Base-by-base conservation (phyloP, 2,888 invertebrate species). In the Bugula neritina region DNA sequence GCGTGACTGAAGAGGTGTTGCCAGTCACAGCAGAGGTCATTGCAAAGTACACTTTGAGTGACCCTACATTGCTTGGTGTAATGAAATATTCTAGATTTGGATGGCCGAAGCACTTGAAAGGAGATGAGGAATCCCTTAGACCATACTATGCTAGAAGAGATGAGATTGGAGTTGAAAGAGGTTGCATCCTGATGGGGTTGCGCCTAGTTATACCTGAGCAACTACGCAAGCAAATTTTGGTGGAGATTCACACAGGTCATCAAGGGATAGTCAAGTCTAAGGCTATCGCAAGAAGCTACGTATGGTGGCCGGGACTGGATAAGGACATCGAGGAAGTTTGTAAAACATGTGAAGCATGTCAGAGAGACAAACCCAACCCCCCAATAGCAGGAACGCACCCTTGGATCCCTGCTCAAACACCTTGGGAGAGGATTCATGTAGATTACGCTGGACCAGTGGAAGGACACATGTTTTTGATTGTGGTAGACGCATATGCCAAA, bases 241-340 rank as follows among this genome's bases (percentile, higher is more conserved):
- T 5, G 25, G 57, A 57, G 25, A 10, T 57, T 10, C 57, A 57
- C 25, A 25, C 17, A 25, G 57, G 57, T 5, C 57, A 57, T 57
- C 57, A 23, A 25, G 57, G 23, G 21, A 57, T 57, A 5, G 25
- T 21, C 25, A 57, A 57, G 25, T 23, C 25, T 21, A 57, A 57
- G 25, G 57, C 10, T 5, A 5, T 57, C 17, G 57, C 23, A 17
- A 21, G 57, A 17, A 23, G 13, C 25, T 57, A 23, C 25, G 23
- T 57, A n/a, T 57, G 57, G 23, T 57, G 57, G 57, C 57, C 57
- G 25, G 57, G 57, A n/a, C 5, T 57, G 13, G 57, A 57, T 25
- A 17, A 25, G 10, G 57, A 57, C 25, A 25, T 57, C 25, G 57
- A 57, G 25, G 5, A 23, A 57, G 5, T 21, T 25, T 5, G 57